phyloP scores from a whole-genome alignment of 2,113 vertebrate genomes.

The Suncus etruscus region DNA sequence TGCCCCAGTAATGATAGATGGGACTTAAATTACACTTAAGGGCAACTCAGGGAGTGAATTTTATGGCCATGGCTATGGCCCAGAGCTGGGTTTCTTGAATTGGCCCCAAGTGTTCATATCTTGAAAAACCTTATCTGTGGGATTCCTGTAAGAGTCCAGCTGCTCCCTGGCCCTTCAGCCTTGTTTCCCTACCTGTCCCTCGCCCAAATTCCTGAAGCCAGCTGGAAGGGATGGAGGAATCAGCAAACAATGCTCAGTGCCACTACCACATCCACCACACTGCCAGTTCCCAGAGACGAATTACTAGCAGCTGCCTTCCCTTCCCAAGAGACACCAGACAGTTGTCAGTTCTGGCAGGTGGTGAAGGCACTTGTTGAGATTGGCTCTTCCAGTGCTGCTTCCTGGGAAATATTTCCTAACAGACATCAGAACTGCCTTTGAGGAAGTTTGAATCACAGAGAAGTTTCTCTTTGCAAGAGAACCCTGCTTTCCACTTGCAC shows the following conservation, averaged over 20 bases:
- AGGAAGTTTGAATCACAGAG: constrained; percentile 18
- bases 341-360: constrained; percentile 46
- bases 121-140: constrained; percentile 23
- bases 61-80: not conserved
- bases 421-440: not conserved
- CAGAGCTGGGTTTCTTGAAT: not conserved
- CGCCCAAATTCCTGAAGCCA: not conserved
- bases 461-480: not conserved
- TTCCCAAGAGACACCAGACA: constrained; percentile 25
- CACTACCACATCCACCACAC: not conserved
- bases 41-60: no score
- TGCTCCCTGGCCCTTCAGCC: not conserved
- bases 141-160: constrained; percentile 30
- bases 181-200: constrained; percentile 45
- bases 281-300: constrained; percentile 30
- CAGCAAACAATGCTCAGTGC: not conserved
- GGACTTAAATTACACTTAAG: not conserved
- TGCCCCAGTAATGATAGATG: not conserved
- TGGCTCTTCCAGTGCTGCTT: constrained; percentile 1
- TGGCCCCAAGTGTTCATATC: not conserved
- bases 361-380: not conserved
- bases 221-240: not conserved
- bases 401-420: not conserved
- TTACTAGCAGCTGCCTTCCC: constrained; percentile 62
- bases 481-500: not conserved